Conservation (phyloP, 2,113 vertebrate species). For the Boulengeromyrus knoepffleri region DNA sequence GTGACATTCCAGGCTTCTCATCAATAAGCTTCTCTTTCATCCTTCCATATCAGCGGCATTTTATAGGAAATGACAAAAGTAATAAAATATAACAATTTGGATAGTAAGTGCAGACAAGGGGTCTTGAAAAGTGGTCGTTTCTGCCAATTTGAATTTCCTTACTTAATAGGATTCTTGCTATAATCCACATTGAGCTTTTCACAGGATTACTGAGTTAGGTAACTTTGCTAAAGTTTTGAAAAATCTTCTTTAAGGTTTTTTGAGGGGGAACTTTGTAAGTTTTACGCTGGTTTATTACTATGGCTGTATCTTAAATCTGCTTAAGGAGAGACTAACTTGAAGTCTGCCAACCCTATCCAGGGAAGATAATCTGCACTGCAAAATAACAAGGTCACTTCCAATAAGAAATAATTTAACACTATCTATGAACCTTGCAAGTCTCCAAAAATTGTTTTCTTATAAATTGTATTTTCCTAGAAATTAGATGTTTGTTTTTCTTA, state of each 20-base stretch:
- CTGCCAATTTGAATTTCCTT: background rate
- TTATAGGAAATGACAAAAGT: background rate
- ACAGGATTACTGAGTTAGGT: slow-evolving; percentile 12
- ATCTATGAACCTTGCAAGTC: background rate
- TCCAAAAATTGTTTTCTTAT: background rate
- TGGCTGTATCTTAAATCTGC: background rate
- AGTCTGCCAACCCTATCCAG: background rate
- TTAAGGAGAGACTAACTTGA: background rate
- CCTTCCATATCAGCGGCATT: background rate
- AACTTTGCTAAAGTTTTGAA: background rate
- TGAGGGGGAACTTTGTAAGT: background rate
- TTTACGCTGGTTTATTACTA: background rate
- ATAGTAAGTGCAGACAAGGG: background rate
- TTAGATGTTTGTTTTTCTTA: background rate
- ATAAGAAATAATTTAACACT: background rate
- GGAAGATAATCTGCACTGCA: background rate
- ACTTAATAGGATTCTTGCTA: slow-evolving; percentile 5
- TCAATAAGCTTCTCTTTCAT: background rate
- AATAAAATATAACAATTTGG: background rate
- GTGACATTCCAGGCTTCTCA: background rate
- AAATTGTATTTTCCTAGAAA: background rate
- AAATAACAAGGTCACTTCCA: background rate
- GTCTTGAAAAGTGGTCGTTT: background rate
- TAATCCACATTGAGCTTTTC: background rate
- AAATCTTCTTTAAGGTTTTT: background rate